phyloP scores from a whole-genome alignment of 2,888 invertebrate species.

The Tillus elongatus region DNA sequence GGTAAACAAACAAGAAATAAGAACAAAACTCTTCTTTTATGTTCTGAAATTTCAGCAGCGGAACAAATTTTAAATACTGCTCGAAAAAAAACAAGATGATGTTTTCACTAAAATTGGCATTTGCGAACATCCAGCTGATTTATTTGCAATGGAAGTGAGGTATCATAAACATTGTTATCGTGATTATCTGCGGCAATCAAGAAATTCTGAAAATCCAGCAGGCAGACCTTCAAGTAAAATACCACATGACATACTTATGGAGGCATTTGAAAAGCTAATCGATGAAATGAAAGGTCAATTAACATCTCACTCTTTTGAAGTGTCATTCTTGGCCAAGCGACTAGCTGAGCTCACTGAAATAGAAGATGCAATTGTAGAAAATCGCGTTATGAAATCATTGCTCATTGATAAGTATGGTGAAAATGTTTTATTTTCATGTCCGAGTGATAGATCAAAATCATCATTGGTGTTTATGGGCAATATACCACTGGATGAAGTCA shows the following conservation, averaged over 20 bases:
- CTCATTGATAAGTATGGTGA: conserved; percentile 26
- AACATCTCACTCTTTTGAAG: conserved; percentile 19
- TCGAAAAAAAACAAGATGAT: too few species aligned
- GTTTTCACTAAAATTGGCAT: too few species aligned
- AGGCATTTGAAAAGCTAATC: conserved; percentile 22
- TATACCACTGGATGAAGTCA: conserved; percentile 18
- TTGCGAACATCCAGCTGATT: too few species aligned
- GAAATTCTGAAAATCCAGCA: too few species aligned
- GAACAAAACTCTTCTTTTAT: conserved; percentile 20
- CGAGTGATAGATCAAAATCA: conserved; percentile 24
- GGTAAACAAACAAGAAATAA: too few species aligned
- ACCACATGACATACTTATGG: too few species aligned
- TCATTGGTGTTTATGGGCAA: conserved; percentile 24
- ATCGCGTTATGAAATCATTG: too few species aligned
- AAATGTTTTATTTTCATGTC: conserved; percentile 25
- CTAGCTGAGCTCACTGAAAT: conserved; percentile 19
- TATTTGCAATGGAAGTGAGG: too few species aligned
- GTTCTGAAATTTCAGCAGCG: too few species aligned
- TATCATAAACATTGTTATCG: conserved; percentile 23
- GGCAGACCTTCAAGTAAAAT: too few species aligned
- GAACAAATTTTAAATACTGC: too few species aligned
- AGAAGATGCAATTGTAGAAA: conserved; percentile 13
- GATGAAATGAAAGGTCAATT: conserved; percentile 22
- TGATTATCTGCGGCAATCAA: conserved; percentile 22
- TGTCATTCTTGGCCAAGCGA: conserved; percentile 18